Percentiles rank a stretch among this genome's conserved stretches.
Conservation (phyloP, 2,888 invertebrate species). For the Nymphalis c-album region DNA sequence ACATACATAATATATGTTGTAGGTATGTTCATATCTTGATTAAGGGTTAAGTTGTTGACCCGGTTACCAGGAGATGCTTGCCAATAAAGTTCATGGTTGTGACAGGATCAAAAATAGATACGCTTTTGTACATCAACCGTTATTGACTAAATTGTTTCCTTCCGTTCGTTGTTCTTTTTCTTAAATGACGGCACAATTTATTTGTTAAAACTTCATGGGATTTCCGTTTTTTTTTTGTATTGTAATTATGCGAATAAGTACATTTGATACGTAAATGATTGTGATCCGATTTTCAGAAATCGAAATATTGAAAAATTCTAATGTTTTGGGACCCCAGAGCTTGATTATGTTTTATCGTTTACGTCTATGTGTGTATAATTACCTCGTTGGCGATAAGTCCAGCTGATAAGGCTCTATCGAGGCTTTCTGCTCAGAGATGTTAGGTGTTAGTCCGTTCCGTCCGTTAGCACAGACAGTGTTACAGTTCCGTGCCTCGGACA, state of each 20-base stretch:
- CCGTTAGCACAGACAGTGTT: too few relatives aligned
- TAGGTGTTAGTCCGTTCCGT: too few relatives aligned
- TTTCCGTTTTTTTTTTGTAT: background rate
- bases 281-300: too few relatives aligned
- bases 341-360: too few relatives aligned
- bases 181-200: slow-evolving; percentile 44
- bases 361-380: too few relatives aligned
- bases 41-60: slow-evolving; percentile 4
- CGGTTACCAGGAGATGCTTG: slow-evolving; percentile 7
- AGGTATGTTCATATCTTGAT: background rate
- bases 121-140: slow-evolving; percentile 41
- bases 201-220: background rate
- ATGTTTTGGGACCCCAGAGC: too few relatives aligned
- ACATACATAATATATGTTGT: background rate
- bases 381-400: too few relatives aligned
- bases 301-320: too few relatives aligned
- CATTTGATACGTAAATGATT: too few relatives aligned
- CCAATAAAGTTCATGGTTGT: slow-evolving; percentile 27
- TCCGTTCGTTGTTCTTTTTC: slow-evolving; percentile 55
- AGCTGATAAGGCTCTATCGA: too few relatives aligned
- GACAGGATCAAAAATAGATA: slow-evolving; percentile 50
- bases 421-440: too few relatives aligned
- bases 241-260: background rate
- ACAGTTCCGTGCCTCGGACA: too few relatives aligned
- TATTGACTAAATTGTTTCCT: slow-evolving; percentile 73